Evolutionary conservation across 2,797 vertebrate genomes (phyloP), one percentile per base, ranked within the genome.

Genomic region (Scarus forsteni): DNA sequence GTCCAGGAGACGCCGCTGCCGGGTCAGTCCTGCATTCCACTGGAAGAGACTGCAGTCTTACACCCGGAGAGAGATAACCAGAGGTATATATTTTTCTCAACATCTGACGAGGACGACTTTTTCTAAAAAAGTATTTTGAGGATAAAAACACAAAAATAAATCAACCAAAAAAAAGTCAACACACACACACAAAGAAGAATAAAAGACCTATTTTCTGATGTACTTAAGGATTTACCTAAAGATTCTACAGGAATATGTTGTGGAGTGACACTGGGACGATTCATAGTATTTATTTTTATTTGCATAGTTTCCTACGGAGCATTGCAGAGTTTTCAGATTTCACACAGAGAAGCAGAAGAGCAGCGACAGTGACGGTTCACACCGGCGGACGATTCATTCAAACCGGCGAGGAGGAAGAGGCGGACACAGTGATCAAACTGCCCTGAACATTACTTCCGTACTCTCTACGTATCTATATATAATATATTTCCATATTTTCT

Each of bases 21-120:
- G 43, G 64, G 74, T 61, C 57, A 70, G 62, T 83, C 85, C 78
- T 71, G 85, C 80, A 70, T 85, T 90, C 82, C 82, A 83, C 71
- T 72, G 67, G 81, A 83, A 69, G 77, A 85, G 63, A 81, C 81
- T 66, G 72, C 79, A 68, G 80, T 86, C 89, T 83, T 79, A 86
- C 66, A 85, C 66, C 84, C 19, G 78, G 83, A 90, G 86, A 84
- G 83, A 89, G 87, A 88, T 79, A 76, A 92, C 84, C 92, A 93
- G 92, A 93, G 90, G 87, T 94, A 91, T 95, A 93, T 95, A 94
- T 95, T 95, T 95, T 94, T 94, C 92, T 94, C 90, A 91, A 90
- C 82, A 81, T 73, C 83, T 78, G 88, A 91, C 66, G 83, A 93
- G 89, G 93, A 90, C 13, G 62, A 90, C 87, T 92, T 93, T 93